Conservation (phyloP, 2,888 invertebrate species). For the Pachliopta kotzebuea region DNA sequence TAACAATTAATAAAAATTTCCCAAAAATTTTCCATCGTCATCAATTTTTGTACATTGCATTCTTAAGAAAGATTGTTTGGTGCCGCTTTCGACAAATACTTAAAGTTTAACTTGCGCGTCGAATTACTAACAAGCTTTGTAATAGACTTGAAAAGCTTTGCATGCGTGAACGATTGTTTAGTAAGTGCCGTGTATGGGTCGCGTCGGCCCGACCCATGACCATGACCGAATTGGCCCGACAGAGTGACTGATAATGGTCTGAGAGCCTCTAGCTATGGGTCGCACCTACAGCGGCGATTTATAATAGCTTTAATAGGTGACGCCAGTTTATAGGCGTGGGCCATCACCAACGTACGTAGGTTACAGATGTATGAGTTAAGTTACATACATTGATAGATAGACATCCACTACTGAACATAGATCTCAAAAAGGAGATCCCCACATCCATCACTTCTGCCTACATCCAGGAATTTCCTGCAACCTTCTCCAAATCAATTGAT, state of each 20-base stretch:
- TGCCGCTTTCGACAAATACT: conserved; percentile 4
- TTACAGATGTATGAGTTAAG: background rate
- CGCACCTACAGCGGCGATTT: conserved; percentile 20
- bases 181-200: conserved; percentile 19
- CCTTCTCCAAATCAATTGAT: too few relatives aligned
- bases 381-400: background rate
- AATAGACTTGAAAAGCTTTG: conserved; percentile 5
- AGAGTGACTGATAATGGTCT: conserved; percentile 8
- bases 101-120: conserved; percentile 3
- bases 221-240: conserved; percentile 37
- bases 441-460: too few relatives aligned
- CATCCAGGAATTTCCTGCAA: too few relatives aligned
- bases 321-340: conserved; percentile 12
- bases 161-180: conserved; percentile 9
- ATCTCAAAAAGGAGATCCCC: too few relatives aligned
- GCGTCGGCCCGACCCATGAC: conserved; percentile 31
- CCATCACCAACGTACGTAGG: background rate
- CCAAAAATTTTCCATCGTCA: background rate
- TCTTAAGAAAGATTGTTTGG: background rate
- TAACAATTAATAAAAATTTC: background rate
- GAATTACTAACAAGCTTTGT: conserved; percentile 11
- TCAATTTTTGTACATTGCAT: background rate
- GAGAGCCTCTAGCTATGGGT: conserved; percentile 24
- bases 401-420: too few relatives aligned
- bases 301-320: conserved; percentile 9